Evolutionary conservation across 1,140 invertebrate genomes (phyloP).

Genomic region (Nephila pilipes): DNA sequence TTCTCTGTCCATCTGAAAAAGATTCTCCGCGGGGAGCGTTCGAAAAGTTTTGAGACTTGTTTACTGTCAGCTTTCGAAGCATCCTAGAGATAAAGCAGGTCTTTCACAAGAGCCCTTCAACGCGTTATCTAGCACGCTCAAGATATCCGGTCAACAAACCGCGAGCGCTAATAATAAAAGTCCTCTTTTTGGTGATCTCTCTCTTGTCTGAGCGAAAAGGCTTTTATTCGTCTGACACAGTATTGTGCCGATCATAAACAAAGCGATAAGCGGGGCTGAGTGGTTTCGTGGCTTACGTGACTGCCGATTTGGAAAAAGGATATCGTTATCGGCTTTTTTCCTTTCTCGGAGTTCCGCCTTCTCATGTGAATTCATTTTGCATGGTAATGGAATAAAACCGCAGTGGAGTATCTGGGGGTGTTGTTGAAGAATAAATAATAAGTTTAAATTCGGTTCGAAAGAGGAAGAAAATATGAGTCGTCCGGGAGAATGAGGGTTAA

Average conservation of each 20-base stretch:
- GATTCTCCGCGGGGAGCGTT: neutral
- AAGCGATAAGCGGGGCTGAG: constrained; percentile 7
- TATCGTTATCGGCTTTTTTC: neutral
- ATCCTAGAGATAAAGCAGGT: neutral
- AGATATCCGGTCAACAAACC: constrained; percentile 23
- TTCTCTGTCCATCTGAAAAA: neutral
- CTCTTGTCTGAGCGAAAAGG: neutral
- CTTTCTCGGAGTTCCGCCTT: neutral
- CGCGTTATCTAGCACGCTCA: neutral
- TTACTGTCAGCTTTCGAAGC: neutral
- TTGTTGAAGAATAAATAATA: neutral
- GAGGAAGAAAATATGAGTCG: neutral
- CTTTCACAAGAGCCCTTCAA: neutral
- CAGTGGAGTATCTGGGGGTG: neutral
- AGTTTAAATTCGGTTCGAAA: neutral
- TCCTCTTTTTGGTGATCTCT: neutral
- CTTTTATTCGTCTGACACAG: constrained; percentile 1
- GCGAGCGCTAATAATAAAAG: neutral
- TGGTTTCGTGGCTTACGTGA: neutral
- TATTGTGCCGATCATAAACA: neutral
- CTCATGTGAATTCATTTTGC: neutral
- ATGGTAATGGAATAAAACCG: neutral
- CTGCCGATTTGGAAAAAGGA: constrained; percentile 8
- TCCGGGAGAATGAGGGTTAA: too few species aligned
- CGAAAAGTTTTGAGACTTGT: neutral